Evolutionary conservation across 1,140 invertebrate genomes (phyloP).

Genomic region (Aphelenchoides fujianensis): DNA sequence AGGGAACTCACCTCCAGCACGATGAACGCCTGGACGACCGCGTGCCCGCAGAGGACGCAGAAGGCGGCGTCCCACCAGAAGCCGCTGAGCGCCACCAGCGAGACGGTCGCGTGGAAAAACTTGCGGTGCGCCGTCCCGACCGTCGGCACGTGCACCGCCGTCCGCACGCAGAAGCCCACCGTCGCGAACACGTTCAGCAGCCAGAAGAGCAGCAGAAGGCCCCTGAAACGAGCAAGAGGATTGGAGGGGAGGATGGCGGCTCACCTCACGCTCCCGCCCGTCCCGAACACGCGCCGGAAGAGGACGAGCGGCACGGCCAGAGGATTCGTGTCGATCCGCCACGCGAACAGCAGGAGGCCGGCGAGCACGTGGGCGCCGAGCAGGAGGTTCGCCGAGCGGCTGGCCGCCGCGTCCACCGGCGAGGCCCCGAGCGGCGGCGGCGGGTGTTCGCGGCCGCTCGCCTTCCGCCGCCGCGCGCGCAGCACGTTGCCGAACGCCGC

Average conservation of each 20-base stretch:
- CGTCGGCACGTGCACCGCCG: slow-evolving; percentile 6
- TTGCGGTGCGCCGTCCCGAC: slow-evolving; percentile 47
- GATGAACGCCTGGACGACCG: slow-evolving; percentile 50
- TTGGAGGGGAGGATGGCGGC: not conserved
- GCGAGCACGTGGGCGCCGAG: slow-evolving; percentile 2
- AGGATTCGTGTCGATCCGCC: slow-evolving; percentile 16
- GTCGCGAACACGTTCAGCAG: slow-evolving; percentile 39
- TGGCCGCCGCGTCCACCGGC: not conserved
- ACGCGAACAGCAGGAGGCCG: slow-evolving; percentile 19
- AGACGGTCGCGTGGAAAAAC: slow-evolving; percentile 55
- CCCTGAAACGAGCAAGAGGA: slow-evolving; percentile 23
- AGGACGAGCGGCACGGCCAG: slow-evolving; percentile 30
- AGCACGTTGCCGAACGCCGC: not conserved
- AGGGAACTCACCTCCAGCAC: slow-evolving; percentile 40
- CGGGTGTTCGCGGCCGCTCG: not conserved
- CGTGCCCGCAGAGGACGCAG: slow-evolving; percentile 30
- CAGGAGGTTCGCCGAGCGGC: not conserved
- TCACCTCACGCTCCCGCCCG: not conserved
- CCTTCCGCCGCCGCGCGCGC: not conserved
- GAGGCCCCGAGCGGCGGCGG: not conserved
- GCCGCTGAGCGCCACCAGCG: slow-evolving; percentile 43
- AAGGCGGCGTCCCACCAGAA: slow-evolving; percentile 47
- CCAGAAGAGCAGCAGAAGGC: slow-evolving; percentile 53
- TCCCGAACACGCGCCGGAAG: slow-evolving; percentile 29
- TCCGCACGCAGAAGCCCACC: slow-evolving; percentile 36